phyloP scores from a whole-genome alignment of 2,888 invertebrate genomes.

The Cryptocephalus primarius region DNA sequence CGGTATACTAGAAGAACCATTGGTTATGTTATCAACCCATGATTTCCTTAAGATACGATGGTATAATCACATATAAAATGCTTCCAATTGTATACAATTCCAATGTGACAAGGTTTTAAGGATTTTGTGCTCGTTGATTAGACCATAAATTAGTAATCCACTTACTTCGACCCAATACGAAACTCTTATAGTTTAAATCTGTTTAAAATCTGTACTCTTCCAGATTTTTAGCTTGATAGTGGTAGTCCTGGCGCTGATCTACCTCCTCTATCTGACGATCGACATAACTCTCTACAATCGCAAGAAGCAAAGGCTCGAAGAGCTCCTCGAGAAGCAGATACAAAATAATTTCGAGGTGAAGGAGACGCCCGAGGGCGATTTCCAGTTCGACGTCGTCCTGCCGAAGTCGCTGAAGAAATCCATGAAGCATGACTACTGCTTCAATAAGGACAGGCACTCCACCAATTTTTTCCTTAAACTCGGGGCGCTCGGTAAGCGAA shows the following conservation, averaged over 20 bases:
- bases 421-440: conserved; percentile 49
- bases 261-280: conserved; percentile 48
- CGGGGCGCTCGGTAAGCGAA: conserved; percentile 55
- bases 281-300: conserved; percentile 51
- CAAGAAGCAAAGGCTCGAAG: conserved; percentile 34
- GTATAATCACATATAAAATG: too few species aligned
- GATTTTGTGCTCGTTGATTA: too few species aligned
- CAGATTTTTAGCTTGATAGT: conserved; percentile 54
- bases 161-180: too few species aligned
- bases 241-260: conserved; percentile 46
- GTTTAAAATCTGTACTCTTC: conserved; percentile 1
- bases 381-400: conserved; percentile 31
- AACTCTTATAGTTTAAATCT: too few species aligned
- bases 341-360: conserved; percentile 21
- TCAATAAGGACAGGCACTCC: conserved; percentile 57
- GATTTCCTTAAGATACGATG: too few species aligned
- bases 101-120: too few species aligned
- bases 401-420: conserved; percentile 35
- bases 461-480: conserved; percentile 65
- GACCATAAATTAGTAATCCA: too few species aligned
- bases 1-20: too few species aligned
- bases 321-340: conserved; percentile 18
- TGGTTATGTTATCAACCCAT: too few species aligned
- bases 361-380: conserved; percentile 22
- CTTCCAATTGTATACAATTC: too few species aligned